These are phyloP conservation scores for Microchirus variegatus DNA, from an alignment of 2,797 vertebrate species.

Conservation along the genomic window DNA sequence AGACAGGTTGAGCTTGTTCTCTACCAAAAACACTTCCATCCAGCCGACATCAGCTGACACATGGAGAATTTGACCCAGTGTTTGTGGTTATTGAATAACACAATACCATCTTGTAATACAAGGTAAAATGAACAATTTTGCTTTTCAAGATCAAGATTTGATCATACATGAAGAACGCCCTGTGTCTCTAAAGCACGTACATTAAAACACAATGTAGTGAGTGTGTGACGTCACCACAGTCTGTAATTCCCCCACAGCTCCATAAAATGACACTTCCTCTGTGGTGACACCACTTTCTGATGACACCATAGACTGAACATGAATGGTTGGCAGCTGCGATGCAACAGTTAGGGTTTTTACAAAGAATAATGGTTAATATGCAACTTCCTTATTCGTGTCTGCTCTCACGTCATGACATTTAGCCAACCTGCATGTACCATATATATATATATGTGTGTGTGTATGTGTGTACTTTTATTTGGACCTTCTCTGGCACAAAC, in stretches of 20 bases:
- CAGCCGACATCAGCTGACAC: constrained; percentile 38
- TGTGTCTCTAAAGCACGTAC: too few species aligned
- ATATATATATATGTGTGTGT: too few species aligned
- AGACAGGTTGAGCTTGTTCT: constrained; percentile 44
- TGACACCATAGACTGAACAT: neutral
- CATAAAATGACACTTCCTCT: constrained; percentile 37
- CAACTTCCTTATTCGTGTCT: neutral
- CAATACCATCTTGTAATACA: too few species aligned
- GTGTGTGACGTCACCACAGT: neutral
- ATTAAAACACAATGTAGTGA: too few species aligned
- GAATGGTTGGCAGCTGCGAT: constrained; percentile 34
- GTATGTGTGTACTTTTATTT: too few species aligned
- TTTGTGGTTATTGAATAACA: neutral
- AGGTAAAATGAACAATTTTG: too few species aligned
- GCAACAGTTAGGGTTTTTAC: neutral
- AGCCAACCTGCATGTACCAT: too few species aligned
- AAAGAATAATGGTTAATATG: neutral
- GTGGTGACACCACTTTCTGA: constrained; percentile 1
- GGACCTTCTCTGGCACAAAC: too few species aligned
- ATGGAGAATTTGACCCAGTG: neutral
- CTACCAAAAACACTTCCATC: neutral
- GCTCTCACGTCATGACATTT: neutral
- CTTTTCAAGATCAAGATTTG: too few species aligned
- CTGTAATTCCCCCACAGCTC: constrained; percentile 41
- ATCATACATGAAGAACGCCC: too few species aligned